Base-by-base conservation (phyloP, 2,888 invertebrate species). In the Drosophila buzzatii region DNA sequence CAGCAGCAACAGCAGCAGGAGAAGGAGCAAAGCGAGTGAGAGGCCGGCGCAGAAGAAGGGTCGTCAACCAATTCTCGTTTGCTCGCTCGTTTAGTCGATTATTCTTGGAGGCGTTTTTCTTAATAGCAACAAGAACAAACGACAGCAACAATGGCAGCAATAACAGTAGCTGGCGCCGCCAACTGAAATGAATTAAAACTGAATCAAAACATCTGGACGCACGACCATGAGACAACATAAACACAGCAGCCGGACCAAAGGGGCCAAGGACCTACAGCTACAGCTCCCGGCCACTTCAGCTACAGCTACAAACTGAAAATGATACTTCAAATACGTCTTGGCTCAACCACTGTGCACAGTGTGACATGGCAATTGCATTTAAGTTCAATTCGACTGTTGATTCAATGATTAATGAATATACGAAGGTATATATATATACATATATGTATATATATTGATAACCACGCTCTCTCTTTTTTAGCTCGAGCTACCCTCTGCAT, bases 141-240 rank as follows among this genome's bases (percentile, higher is more conserved):
- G 73, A 73, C 75, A 72, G 66, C 52, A 66, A 69, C 64, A 64
- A 59, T 47, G 60, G 56, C 71, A 75, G 79, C 87, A 89, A 89
- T 82, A 89, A 85, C 85, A 79, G 70, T 76, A 77, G 74, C 47
- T 71, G 73, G 65, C 80, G 73, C 74, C 81, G 74, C 64, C 86
- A 73, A 80, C 79, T 89, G 83, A 82, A 91, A 86, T 89, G 90
- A 91, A 92, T 87, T 91, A 89, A 90, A 91, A 91, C 80, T 90
- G 89, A 91, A 90, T 91, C 88, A 90, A 91, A 92, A 91, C 91
- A 92, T 91, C 91, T 91, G 92, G 90, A 90, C 82, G 87, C 70
- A 85, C 71, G 72, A 74, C 90, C 85, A 73, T 70, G 75, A 84
- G 79, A 89, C 85, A 85, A 85, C 83, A 87, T 77, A 84, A 84